These are phyloP conservation scores for Drosophila persimilis DNA, from an alignment of 1,140 invertebrate species.

Conservation along the genomic window DNA sequence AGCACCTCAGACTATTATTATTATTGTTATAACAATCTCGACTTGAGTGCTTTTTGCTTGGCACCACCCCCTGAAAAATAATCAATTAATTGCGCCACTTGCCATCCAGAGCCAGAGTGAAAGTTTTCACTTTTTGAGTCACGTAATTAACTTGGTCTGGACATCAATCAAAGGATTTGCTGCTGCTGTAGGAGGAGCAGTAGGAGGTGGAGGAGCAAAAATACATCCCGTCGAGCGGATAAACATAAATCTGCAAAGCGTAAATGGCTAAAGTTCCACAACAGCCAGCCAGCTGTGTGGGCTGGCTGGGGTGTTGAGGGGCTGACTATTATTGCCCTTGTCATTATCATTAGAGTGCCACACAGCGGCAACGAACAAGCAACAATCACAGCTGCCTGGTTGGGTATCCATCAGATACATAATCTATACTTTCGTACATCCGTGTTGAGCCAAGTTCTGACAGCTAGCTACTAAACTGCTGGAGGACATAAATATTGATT, in stretches of 20 bases:
- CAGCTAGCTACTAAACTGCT: conserved; percentile 57
- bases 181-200: not conserved
- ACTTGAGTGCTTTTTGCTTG: conserved; percentile 62
- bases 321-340: conserved; percentile 74
- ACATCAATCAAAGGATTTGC: conserved; percentile 71
- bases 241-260: conserved; percentile 76
- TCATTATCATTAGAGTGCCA: conserved; percentile 75
- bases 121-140: conserved; percentile 72
- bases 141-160: conserved; percentile 75
- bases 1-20: conserved; percentile 67
- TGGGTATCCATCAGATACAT: conserved; percentile 16
- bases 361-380: conserved; percentile 20
- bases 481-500: conserved; percentile 76
- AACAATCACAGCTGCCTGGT: conserved; percentile 44
- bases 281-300: conserved; percentile 15
- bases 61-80: conserved; percentile 46
- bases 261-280: conserved; percentile 67
- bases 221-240: conserved; percentile 54
- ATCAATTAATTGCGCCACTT: conserved; percentile 74
- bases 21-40: conserved; percentile 41
- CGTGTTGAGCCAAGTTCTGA: conserved; percentile 35
- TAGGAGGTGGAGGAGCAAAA: not conserved
- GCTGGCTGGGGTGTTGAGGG: not conserved
- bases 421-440: conserved; percentile 13
- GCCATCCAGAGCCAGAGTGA: conserved; percentile 9